Percentiles rank a stretch among this genome's conserved stretches.
phyloP scores from a whole-genome alignment of 2,797 vertebrate species.

The Lepus oiostolus region DNA sequence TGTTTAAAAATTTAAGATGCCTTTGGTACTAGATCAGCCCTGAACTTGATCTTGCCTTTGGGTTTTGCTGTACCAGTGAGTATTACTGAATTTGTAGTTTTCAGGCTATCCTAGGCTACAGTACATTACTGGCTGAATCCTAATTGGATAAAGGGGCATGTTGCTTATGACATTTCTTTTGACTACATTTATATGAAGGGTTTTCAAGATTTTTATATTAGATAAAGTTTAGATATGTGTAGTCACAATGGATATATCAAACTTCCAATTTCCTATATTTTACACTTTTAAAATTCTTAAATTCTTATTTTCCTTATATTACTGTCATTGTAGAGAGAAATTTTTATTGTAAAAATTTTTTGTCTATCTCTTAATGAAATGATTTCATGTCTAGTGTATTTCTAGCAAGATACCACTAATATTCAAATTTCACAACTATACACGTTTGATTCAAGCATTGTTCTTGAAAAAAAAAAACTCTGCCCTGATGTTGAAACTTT shows the following conservation, averaged over 20 bases:
- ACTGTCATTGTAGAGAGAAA: background rate
- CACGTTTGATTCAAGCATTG: background rate
- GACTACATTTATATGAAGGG: background rate
- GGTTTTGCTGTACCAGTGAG: background rate
- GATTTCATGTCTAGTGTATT: background rate
- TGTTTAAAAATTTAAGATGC: background rate
- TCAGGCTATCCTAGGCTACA: background rate
- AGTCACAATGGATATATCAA: background rate
- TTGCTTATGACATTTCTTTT: background rate
- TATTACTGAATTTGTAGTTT: background rate
- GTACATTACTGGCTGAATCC: background rate
- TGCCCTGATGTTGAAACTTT: background rate
- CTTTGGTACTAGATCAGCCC: background rate
- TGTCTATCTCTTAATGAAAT: background rate
- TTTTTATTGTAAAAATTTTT: background rate
- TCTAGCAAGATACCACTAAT: background rate
- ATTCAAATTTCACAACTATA: background rate
- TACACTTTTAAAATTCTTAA: background rate
- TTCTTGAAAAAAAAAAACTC: background rate
- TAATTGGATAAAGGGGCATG: background rate
- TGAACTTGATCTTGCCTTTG: background rate
- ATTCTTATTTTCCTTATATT: background rate
- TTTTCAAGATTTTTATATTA: background rate
- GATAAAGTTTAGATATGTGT: background rate
- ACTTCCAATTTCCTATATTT: slow-evolving; percentile 24